These are phyloP conservation scores for Epirrita christyi DNA, from an alignment of 2,888 invertebrate genomes.

Conservation along the genomic window DNA sequence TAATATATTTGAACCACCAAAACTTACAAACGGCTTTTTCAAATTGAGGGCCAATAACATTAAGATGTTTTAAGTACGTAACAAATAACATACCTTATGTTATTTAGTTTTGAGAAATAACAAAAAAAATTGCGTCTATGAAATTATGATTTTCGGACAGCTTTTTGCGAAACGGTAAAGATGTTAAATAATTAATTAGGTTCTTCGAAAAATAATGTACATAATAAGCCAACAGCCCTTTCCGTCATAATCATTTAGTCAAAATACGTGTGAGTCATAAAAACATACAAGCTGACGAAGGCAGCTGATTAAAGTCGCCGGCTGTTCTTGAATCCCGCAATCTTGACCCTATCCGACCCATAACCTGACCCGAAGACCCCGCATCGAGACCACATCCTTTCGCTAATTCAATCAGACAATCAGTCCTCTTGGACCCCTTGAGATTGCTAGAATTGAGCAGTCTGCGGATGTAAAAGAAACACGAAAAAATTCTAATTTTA, in stretches of 20 bases:
- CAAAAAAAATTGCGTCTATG: too few relatives aligned
- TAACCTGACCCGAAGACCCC: conserved; percentile 46
- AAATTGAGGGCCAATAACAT: too few relatives aligned
- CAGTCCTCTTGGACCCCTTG: conserved; percentile 17
- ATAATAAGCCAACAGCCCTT: conserved; percentile 10
- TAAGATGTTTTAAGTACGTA: too few relatives aligned
- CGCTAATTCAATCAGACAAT: conserved; percentile 70
- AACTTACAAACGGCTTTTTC: too few relatives aligned
- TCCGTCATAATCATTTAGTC: conserved; percentile 20
- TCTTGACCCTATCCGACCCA: conserved; percentile 56
- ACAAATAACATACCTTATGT: too few relatives aligned
- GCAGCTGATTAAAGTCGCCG: conserved; percentile 66
- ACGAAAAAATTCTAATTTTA: not conserved
- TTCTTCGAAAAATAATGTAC: not conserved
- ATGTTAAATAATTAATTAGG: too few relatives aligned
- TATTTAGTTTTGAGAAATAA: too few relatives aligned
- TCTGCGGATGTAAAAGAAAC: not conserved
- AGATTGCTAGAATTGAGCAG: conserved; percentile 9
- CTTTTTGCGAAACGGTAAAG: too few relatives aligned
- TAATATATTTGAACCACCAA: too few relatives aligned
- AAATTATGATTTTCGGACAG: too few relatives aligned
- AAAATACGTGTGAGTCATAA: conserved; percentile 51
- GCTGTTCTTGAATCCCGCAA: conserved; percentile 34
- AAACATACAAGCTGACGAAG: conserved; percentile 57
- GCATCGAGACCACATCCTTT: conserved; percentile 58